These are phyloP conservation scores for Drosophila neutralis DNA, from an alignment of 2,888 invertebrate species.

Conservation along the genomic window DNA sequence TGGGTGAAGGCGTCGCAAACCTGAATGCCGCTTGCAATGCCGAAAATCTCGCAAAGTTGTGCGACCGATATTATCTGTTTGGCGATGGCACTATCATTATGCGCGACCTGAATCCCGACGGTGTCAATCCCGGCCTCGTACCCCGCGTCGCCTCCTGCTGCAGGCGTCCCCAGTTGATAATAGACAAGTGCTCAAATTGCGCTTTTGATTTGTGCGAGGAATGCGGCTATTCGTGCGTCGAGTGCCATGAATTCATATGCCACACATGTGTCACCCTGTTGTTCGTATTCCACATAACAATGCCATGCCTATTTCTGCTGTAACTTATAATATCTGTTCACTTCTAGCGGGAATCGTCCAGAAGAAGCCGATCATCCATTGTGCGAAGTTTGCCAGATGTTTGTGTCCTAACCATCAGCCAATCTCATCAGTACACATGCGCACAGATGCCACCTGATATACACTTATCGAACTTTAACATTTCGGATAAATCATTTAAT, in stretches of 20 bases:
- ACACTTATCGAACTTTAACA: not conserved
- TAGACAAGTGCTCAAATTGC: conserved; percentile 69
- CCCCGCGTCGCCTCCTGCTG: conserved; percentile 63
- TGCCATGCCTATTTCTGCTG: not conserved
- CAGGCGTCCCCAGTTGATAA: conserved; percentile 62
- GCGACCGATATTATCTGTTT: conserved; percentile 58
- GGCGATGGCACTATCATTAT: conserved; percentile 74
- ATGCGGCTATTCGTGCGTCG: conserved; percentile 78
- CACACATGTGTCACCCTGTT: conserved; percentile 75
- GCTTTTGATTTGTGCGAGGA: conserved; percentile 74
- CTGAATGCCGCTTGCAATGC: not conserved
- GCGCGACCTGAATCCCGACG: conserved; percentile 57
- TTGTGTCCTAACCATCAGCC: conserved; percentile 17
- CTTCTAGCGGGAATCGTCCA: conserved; percentile 65
- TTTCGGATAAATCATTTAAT: not conserved
- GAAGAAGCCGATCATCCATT: conserved; percentile 65
- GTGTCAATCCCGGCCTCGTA: conserved; percentile 53
- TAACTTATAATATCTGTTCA: not conserved
- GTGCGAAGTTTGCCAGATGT: conserved; percentile 76
- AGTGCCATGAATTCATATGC: conserved; percentile 74
- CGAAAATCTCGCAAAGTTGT: conserved; percentile 24
- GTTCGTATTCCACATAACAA: conserved; percentile 56
- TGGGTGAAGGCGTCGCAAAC: conserved; percentile 67
- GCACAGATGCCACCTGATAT: not conserved
- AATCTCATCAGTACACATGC: not conserved